Base-by-base conservation (phyloP, 2,113 vertebrate species). In the Electrona antarctica region DNA sequence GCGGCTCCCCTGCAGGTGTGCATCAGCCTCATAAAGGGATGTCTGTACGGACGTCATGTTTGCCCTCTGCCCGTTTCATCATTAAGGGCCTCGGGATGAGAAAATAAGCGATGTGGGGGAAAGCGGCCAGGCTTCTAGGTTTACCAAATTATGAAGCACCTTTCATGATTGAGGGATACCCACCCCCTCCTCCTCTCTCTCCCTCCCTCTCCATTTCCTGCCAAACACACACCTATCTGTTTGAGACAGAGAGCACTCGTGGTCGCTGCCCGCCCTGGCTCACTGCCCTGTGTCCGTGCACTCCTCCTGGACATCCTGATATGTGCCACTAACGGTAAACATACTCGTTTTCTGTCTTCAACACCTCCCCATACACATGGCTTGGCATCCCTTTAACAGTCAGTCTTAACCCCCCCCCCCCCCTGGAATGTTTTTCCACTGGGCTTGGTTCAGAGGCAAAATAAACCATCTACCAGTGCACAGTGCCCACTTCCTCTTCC, bases 101-200 rank as follows among this genome's bases (percentile, higher is more conserved):
- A 90, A 91, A 89, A 85, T 85, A 88, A 89, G 79, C 48, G 52
- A 59, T 46, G 70, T 62, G 64, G 73, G 69, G 82, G 68, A 61
- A 71, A 77, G 78, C 46, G 21, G 71, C 63, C 9, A 3, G 72
- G 47, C 67, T 80, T 91, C 89, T 90, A 84, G 75, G 78, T 87
- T 93, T 90, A 89, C 88, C 81, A 60, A 85, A 82, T 90, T 89
- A 89, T 90, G 88, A 91, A 91, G 81, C 84, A 78, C 89, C 90
- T 91, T 91, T 93, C 84, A 92, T 90, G 90, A 80, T 64, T 5
- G 8, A 51, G 79, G 29, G 65, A 71, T 73, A 1, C 8, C 61
- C 79, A 70, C 77, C 33, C 41, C 13, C 48, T 28, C 15, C 48
- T 51, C 11, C 52, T 33, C 52, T n/a, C 11, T 12, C 54, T 15